phyloP scores from a whole-genome alignment of 2,797 vertebrate species.

The Semaprochilodus insignis region DNA sequence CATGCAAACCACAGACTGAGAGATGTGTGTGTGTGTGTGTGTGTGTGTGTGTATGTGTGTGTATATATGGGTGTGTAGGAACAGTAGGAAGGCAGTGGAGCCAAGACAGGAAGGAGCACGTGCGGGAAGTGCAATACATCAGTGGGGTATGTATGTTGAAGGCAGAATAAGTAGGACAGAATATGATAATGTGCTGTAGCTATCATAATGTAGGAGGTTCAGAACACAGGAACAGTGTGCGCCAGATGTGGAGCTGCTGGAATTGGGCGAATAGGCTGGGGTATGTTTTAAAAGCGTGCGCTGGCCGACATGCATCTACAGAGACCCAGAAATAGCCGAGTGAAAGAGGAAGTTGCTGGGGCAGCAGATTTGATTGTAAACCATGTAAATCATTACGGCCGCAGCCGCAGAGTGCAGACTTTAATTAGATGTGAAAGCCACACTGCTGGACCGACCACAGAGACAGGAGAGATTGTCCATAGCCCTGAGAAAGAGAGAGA shows the following conservation, averaged over 20 bases:
- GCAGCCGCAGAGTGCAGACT: constrained; percentile 62
- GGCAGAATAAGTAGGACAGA: background rate
- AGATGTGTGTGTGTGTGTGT: background rate
- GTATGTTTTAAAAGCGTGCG: background rate
- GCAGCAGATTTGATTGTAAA: constrained; percentile 54
- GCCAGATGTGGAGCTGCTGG: constrained; percentile 9
- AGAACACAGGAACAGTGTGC: background rate
- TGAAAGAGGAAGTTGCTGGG: constrained; percentile 14
- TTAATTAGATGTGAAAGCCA: constrained; percentile 68
- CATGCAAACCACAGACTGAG: constrained; percentile 32
- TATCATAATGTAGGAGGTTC: background rate
- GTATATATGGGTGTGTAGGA: no score
- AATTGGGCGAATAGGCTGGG: background rate
- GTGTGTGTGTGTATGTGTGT: no score
- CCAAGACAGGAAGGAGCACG: background rate
- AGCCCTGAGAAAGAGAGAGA: background rate
- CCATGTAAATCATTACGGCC: background rate
- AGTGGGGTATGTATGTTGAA: background rate
- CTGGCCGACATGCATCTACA: constrained; percentile 47
- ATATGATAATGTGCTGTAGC: background rate
- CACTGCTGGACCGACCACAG: constrained; percentile 6
- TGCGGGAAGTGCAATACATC: background rate
- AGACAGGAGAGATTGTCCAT: background rate
- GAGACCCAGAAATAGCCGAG: background rate
- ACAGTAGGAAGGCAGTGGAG: background rate